These are phyloP conservation scores for Hesperophylax magnus DNA, from an alignment of 1,140 invertebrate species.

Conservation along the genomic window DNA sequence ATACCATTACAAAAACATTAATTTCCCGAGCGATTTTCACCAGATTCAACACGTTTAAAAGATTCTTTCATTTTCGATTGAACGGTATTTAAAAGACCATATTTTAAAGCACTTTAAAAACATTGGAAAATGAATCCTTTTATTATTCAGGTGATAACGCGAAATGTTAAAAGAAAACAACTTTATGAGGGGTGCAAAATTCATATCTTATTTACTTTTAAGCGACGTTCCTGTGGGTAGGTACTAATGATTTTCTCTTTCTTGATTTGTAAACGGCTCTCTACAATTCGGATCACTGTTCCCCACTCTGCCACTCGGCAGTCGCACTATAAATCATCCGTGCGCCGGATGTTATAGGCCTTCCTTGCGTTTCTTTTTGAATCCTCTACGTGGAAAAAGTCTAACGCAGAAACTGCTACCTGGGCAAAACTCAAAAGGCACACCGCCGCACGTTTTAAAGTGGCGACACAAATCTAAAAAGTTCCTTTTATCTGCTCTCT, in stretches of 20 bases:
- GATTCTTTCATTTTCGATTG: no score
- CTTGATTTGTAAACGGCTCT: constrained; percentile 3
- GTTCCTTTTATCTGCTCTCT: not conserved
- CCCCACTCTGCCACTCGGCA: not conserved
- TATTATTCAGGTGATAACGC: no score
- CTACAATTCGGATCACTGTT: constrained; percentile 8
- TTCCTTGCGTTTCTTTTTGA: constrained; percentile 1
- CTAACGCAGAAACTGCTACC: constrained; percentile 5
- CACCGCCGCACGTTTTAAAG: not conserved
- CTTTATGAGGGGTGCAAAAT: no score
- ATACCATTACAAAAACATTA: no score
- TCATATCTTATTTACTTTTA: no score
- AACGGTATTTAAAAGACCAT: not conserved
- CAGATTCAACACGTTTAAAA: no score
- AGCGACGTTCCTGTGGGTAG: no score
- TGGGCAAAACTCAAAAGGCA: constrained; percentile 15
- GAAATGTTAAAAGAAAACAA: no score
- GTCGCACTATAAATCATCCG: constrained; percentile 10
- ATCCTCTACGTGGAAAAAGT: constrained; percentile 7
- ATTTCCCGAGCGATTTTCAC: no score
- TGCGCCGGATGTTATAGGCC: constrained; percentile 23
- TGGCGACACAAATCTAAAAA: not conserved
- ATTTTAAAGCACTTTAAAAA: no score
- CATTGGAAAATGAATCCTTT: no score
- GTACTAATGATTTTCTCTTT: constrained; percentile 8